Evolutionary conservation across 2,888 invertebrate genomes (phyloP), one percentile per base, ranked within the genome.

Genomic region (Oxytorus armatus): DNA sequence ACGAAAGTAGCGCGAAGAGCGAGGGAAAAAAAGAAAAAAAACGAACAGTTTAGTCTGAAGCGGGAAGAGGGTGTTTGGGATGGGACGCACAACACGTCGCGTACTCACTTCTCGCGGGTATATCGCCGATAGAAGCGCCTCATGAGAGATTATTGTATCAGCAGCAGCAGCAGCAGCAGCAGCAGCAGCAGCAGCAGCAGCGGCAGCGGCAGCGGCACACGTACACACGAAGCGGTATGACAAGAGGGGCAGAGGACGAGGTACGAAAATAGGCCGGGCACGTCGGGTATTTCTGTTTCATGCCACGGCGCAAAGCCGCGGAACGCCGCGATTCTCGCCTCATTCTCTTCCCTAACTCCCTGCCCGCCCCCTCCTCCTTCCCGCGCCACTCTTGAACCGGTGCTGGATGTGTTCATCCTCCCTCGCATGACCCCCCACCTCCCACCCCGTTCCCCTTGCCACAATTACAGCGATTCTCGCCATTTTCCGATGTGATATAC

Each of bases 201-300:
- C 14, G 14, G 36, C 23, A 55, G 47, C n/a, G n/a, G n/a, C n/a
- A 16, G 47, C 11, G 25, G 55, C 29, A 36, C 18, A 33, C 44
- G 29, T 47, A 7, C 44, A 7, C 59, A 47, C 25, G 51, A 11
- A 16, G 49, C 16, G 36, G n/a, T 36, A 16, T 39, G 42, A 36
- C 11, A 49, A 44, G 61, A 36, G 11, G 47, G 79, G 59, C 36
- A 33, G 61, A 69, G 70, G 73, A 83, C 77, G 79, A 80, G 82
- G 75, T 49, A 82, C 84, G 82, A 86, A 87, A 87, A 87, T 87
- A 87, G 85, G 83, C 84, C 84, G 85, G 82, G 79, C 78, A 78
- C 77, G 77, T 82, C 74, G 80, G 79, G 83, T 84, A 85, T 85
- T 85, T 84, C 82, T 79, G 83, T 85, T 84, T 84, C 77, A 77